phyloP scores from a whole-genome alignment of 2,113 vertebrate genomes.

The Osmerus mordax region DNA sequence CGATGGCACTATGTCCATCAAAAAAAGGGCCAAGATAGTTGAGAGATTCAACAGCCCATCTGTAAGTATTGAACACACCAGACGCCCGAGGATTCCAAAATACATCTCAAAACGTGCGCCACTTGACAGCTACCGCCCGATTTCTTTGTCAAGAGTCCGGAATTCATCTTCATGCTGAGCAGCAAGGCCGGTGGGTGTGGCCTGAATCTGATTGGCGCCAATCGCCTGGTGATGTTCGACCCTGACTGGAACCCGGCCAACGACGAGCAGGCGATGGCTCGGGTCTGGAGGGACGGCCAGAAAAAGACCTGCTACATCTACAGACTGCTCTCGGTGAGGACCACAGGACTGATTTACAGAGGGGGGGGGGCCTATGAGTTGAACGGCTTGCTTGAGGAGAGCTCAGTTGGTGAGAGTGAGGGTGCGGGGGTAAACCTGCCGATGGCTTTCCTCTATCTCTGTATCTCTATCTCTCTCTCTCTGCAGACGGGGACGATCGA shows the following conservation, averaged over 20 bases:
- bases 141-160: conserved; percentile 77
- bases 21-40: conserved; percentile 94
- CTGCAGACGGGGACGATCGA: conserved; percentile 92
- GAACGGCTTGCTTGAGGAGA: neutral
- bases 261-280: conserved; percentile 97
- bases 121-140: neutral
- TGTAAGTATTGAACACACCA: conserved; percentile 66
- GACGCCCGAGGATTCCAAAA: neutral
- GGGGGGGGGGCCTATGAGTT: neutral
- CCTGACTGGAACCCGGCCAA: conserved; percentile 99
- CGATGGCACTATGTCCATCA: conserved; percentile 98
- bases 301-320: conserved; percentile 97
- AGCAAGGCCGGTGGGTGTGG: conserved; percentile 98
- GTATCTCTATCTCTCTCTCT: neutral
- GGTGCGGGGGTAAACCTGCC: too few relatives aligned
- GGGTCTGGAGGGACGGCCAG: conserved; percentile 95
- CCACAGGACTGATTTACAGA: neutral
- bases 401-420: too few relatives aligned
- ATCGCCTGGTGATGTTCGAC: conserved; percentile 96
- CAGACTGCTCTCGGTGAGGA: conserved; percentile 87
- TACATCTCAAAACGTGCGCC: too few relatives aligned
- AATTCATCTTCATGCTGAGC: conserved; percentile 98
- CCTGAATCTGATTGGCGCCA: conserved; percentile 93
- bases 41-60: conserved; percentile 87
- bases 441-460: conserved; percentile 6